These are phyloP conservation scores for Eristalis intricaria DNA, from an alignment of 2,888 invertebrate species.

Conservation along the genomic window DNA sequence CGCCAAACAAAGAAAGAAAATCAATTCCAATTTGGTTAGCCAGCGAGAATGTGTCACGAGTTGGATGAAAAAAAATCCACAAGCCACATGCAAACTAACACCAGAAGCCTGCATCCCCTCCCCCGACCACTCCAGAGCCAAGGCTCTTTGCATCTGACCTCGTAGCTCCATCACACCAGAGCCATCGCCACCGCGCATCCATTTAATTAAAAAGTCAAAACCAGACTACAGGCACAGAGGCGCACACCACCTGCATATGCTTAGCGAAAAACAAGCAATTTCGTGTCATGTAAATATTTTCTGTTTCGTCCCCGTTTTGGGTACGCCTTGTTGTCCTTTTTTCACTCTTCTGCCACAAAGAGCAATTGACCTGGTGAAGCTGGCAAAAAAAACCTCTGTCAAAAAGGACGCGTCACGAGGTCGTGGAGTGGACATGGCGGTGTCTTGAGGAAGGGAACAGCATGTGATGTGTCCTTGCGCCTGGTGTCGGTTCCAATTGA, in stretches of 20 bases:
- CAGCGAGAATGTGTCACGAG: neutral
- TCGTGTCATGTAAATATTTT: constrained; percentile 16
- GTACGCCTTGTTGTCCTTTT: neutral
- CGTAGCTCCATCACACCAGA: neutral
- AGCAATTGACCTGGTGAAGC: constrained; percentile 40
- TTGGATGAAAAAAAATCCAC: neutral
- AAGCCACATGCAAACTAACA: neutral
- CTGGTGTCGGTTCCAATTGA: neutral
- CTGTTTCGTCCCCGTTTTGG: neutral
- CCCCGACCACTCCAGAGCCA: neutral
- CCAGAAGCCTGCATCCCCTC: neutral
- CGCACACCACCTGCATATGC: neutral
- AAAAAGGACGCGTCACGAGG: neutral
- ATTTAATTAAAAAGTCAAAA: constrained; percentile 58
- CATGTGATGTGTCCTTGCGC: neutral
- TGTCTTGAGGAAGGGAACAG: neutral
- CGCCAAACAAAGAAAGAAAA: neutral
- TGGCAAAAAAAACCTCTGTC: neutral
- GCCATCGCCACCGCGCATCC: neutral
- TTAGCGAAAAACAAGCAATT: constrained; percentile 14
- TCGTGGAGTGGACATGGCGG: neutral
- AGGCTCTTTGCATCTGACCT: constrained; percentile 3
- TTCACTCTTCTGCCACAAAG: constrained; percentile 5
- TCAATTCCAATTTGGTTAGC: neutral
- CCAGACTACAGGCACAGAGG: constrained; percentile 14